These are phyloP conservation scores for Malurus elegans DNA, from an alignment of 2,113 vertebrate genomes.

Conservation along the genomic window DNA sequence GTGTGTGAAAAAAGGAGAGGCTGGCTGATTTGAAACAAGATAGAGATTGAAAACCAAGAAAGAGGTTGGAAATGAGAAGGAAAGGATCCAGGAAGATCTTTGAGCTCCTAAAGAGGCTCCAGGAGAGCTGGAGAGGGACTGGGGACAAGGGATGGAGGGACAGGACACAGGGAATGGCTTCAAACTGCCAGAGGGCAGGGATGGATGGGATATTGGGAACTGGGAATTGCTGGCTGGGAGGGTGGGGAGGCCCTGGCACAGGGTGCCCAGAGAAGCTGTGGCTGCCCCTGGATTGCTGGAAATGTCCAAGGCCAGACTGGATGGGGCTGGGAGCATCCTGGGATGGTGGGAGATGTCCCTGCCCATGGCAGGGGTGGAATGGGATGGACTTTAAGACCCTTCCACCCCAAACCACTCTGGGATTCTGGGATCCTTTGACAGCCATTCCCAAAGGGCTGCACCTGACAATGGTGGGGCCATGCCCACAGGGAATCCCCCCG, in stretches of 20 bases:
- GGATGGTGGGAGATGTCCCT: not conserved
- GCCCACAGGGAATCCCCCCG: accelerated
- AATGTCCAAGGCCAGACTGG: not conserved
- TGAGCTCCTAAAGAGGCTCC: not conserved
- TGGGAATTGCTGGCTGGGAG: accelerated
- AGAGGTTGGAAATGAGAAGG: not conserved
- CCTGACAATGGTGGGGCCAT: accelerated
- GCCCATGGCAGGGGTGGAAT: accelerated
- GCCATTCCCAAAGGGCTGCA: not conserved
- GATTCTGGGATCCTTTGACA: not conserved
- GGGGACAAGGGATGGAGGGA: not conserved
- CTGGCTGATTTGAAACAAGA: accelerated
- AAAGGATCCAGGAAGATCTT: not conserved
- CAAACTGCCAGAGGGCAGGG: not conserved
- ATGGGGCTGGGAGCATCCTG: accelerated
- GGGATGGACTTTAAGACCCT: accelerated
- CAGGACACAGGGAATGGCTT: not conserved
- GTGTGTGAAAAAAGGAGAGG: accelerated
- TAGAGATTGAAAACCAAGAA: not conserved
- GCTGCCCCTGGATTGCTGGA: not conserved
- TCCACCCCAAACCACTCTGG: not conserved
- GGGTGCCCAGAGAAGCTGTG: not conserved
- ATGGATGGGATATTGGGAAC: not conserved
- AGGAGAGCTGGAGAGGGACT: not conserved
- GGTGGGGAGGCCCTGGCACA: accelerated